Evolutionary conservation across 2,113 vertebrate species (phyloP).

Genomic region (Cichladusa arquata): DNA sequence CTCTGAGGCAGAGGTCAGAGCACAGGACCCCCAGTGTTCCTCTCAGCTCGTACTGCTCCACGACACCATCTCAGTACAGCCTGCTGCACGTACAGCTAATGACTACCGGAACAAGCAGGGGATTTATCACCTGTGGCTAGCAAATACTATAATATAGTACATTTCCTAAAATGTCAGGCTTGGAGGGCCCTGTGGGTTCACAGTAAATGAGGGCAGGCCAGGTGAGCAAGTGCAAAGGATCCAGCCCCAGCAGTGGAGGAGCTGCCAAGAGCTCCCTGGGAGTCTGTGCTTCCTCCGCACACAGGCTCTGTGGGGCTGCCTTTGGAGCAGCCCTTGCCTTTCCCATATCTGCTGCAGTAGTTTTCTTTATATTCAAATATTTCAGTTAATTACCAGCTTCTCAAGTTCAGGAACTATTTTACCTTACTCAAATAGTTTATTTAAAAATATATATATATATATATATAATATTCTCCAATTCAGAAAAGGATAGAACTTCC

Average conservation of each 20-base stretch:
- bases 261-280: neutral
- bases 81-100: neutral
- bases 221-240: neutral
- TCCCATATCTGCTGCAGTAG: neutral
- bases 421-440: conserved; percentile 82
- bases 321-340: neutral
- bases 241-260: neutral
- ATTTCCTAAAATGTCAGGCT: neutral
- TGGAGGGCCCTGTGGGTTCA: neutral
- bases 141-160: neutral
- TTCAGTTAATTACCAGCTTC: conserved; percentile 73
- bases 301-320: neutral
- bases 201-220: neutral
- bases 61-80: neutral
- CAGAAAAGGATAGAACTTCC: conserved; percentile 79
- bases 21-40: neutral
- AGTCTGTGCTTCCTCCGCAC: neutral
- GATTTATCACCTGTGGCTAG: neutral
- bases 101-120: neutral
- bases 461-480: conserved; percentile 80
- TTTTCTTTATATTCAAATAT: conserved; percentile 40
- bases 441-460: conserved; percentile 80
- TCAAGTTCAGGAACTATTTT: conserved; percentile 75
- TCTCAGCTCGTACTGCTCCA: fast-evolving
- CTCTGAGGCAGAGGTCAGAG: neutral